Conservation (phyloP, 2,888 invertebrate genomes). For the Xanthorhoe spadicearia region DNA sequence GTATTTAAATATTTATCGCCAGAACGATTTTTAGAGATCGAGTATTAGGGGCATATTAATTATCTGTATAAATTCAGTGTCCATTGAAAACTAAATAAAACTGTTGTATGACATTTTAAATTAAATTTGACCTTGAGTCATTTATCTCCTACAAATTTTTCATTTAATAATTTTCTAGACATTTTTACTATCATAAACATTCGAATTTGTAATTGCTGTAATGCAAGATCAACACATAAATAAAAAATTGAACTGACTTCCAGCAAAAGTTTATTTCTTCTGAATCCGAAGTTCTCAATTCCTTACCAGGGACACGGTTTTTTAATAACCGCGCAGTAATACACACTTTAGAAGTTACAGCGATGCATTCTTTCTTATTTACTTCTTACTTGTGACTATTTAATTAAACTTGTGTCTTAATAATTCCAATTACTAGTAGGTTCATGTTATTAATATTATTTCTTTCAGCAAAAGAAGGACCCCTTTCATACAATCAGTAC, state of each 20-base stretch:
- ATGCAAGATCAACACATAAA: constrained; percentile 27
- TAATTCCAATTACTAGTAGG: too few relatives aligned
- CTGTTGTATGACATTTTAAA: too few relatives aligned
- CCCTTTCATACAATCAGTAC: too few relatives aligned
- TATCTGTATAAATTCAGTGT: too few relatives aligned
- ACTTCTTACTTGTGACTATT: too few relatives aligned
- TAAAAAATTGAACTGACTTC: constrained; percentile 45
- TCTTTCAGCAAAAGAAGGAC: too few relatives aligned
- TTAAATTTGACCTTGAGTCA: neutral
- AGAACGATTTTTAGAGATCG: too few relatives aligned
- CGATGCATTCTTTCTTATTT: neutral
- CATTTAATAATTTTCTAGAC: neutral
- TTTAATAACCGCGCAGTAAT: constrained; percentile 70
- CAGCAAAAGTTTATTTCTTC: constrained; percentile 52
- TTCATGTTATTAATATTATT: too few relatives aligned
- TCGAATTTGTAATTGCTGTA: neutral
- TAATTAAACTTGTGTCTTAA: too few relatives aligned
- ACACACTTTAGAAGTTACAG: neutral
- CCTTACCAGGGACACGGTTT: constrained; percentile 60
- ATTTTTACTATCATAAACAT: constrained; percentile 45
- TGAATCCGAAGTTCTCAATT: constrained; percentile 52
- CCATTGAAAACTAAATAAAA: too few relatives aligned
- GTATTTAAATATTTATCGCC: too few relatives aligned
- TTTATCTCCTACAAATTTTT: neutral
- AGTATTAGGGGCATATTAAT: too few relatives aligned